Evolutionary conservation across 2,113 vertebrate genomes (phyloP), one percentile per base, ranked within the genome.

Genomic region (Megaceryle maxima): DNA sequence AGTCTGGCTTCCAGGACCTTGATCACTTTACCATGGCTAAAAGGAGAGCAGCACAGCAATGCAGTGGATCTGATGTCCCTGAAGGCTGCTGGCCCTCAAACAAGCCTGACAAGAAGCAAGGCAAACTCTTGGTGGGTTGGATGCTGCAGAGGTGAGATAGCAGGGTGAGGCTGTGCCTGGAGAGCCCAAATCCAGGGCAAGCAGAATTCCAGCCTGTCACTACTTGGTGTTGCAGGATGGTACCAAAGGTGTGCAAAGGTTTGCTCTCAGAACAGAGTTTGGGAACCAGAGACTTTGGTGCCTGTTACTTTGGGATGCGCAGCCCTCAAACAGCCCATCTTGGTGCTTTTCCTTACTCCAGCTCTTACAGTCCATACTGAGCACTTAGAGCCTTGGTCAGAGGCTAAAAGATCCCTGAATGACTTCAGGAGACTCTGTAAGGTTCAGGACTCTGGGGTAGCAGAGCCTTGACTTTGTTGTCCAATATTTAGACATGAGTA

Each of bases 401-500:
- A 51, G 26, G 35, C 50, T 62, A 17, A 29, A 26, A 56, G 50
- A 59, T 72, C 69, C 63, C 20, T 43, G 39, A 29, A 35, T 10
- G 56, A 48, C 21, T 53, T 29, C 75, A 73, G 87, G 68, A 79
- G 39, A 17, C 31, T 74, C 68, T 53, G 29, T 37, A 48, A 82
- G 78, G 53, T 72, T 84, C 66, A 50, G 60, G 75, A 17, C 59
- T 63, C 57, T 48, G 8, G 51, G n/a, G 53, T 46, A 95, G 62
- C 46, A 64, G 33, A 87, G 82, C 37, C 22, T 95, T 59, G 56
- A 79, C n/a, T 77, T 25, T 56, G 56, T 88, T 90, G 68, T 78
- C 44, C 56, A 78, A 68, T 94, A 94, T 88, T 97, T 93, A 94
- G 96, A 92, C 93, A 41, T 21, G 24, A 6, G 2, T 70, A 56